Evolutionary conservation across 2,797 vertebrate species (phyloP).

Genomic region (Rallus crepitans): DNA sequence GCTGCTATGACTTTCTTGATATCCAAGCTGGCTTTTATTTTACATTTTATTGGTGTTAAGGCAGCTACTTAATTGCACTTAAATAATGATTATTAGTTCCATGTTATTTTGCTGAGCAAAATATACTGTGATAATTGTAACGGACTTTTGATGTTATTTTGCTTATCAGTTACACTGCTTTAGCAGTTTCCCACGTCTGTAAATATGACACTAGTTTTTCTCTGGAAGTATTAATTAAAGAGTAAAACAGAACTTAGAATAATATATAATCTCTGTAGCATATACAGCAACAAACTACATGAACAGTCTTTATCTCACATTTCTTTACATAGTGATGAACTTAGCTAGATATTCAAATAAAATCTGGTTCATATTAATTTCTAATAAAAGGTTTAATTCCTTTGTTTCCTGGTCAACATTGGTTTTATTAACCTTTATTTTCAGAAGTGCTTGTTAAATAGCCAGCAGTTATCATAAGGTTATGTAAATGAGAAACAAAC

Average conservation of each 20-base stretch:
- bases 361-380: not conserved
- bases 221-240: conserved; percentile 25
- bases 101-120: conserved; percentile 16
- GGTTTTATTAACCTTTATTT: conserved; percentile 36
- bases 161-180: conserved; percentile 27
- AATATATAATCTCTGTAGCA: not conserved
- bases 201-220: not conserved
- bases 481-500: conserved; percentile 22
- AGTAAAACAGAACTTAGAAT: not conserved
- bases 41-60: conserved; percentile 6
- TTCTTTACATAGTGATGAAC: conserved; percentile 13
- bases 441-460: conserved; percentile 11
- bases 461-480: not conserved
- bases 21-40: not conserved
- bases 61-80: not conserved
- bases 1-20: not conserved
- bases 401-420: not conserved
- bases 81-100: conserved; percentile 24
- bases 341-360: not conserved
- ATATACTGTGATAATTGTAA: conserved; percentile 38
- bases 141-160: conserved; percentile 33
- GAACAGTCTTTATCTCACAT: not conserved
- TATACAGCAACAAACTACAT: not conserved
- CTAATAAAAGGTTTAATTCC: conserved; percentile 35
- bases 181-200: not conserved